Evolutionary conservation across 2,113 vertebrate genomes (phyloP).

Genomic region (Dipodomys stephensi): DNA sequence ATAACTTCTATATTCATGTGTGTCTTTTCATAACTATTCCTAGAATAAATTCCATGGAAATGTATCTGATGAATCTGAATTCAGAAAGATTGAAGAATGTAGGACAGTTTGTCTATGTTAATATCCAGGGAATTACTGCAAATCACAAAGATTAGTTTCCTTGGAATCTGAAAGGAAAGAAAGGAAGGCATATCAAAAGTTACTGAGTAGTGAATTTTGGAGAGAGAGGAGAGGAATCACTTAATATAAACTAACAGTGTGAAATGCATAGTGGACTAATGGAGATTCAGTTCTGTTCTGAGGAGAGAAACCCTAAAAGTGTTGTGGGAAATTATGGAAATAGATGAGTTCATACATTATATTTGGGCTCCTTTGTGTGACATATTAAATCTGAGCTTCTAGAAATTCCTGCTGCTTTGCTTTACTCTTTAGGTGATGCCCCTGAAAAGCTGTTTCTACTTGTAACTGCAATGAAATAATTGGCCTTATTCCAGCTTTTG

Average conservation of each 20-base stretch:
- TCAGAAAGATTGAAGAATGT: not conserved
- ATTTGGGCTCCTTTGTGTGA: not conserved
- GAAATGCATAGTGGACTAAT: not conserved
- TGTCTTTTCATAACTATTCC: not conserved
- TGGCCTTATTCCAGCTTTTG: not conserved
- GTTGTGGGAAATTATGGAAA: not conserved
- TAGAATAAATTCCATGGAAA: constrained; percentile 6
- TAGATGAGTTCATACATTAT: not conserved
- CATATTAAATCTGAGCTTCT: not conserved
- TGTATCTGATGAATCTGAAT: not conserved
- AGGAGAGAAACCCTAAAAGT: not conserved
- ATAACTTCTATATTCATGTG: not conserved
- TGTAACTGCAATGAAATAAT: not conserved
- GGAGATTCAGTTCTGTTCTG: not conserved
- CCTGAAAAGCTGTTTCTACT: not conserved
- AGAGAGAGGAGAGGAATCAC: not conserved
- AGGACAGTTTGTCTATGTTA: not conserved
- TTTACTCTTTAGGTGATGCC: not conserved
- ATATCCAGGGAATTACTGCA: not conserved
- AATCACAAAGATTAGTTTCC: not conserved
- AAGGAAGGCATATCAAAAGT: not conserved
- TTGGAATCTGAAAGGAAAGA: not conserved
- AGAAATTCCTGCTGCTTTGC: not conserved
- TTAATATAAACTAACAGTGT: not conserved
- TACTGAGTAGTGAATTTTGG: not conserved